Evolutionary conservation across 2,888 invertebrate genomes (phyloP).

Genomic region (Tanytarsus gracilentus): DNA sequence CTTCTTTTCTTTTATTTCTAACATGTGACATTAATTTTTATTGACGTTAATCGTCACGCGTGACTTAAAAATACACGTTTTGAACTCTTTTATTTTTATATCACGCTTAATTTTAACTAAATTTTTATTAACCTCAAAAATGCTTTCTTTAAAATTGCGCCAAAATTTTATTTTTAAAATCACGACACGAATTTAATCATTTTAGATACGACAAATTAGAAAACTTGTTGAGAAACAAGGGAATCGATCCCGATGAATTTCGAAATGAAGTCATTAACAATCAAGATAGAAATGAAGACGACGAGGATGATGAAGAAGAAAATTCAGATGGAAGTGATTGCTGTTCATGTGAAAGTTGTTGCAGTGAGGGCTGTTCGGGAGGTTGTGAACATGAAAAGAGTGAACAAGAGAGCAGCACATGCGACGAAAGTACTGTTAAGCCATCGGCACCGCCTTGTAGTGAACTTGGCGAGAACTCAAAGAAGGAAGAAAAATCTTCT

Average conservation of each 20-base stretch:
- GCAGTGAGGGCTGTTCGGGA: slow-evolving; percentile 41
- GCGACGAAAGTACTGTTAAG: slow-evolving; percentile 30
- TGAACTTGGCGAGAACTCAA: slow-evolving; percentile 31
- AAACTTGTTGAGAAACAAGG: slow-evolving; percentile 54
- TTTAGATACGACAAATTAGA: slow-evolving; percentile 82
- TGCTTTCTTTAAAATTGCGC: too few relatives aligned
- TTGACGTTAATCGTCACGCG: too few relatives aligned
- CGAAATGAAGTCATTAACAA: slow-evolving; percentile 32
- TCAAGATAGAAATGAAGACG: slow-evolving; percentile 34
- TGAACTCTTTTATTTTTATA: too few relatives aligned
- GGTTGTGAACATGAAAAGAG: slow-evolving; percentile 41
- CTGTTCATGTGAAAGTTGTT: slow-evolving; percentile 32
- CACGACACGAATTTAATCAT: slow-evolving; percentile 80
- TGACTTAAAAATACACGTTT: too few relatives aligned
- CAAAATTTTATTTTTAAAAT: too few relatives aligned
- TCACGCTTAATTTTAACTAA: too few relatives aligned
- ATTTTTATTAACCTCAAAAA: too few relatives aligned
- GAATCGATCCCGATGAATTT: slow-evolving; percentile 33
- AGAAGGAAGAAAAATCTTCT: slow-evolving; percentile 30
- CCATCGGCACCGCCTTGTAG: too few relatives aligned
- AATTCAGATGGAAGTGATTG: slow-evolving; percentile 30
- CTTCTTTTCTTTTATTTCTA: too few relatives aligned
- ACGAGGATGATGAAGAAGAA: slow-evolving; percentile 39
- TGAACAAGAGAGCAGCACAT: slow-evolving; percentile 35
- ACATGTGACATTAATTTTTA: too few relatives aligned